phyloP scores from a whole-genome alignment of 2,113 vertebrate species.

The Oostethus manadensis region DNA sequence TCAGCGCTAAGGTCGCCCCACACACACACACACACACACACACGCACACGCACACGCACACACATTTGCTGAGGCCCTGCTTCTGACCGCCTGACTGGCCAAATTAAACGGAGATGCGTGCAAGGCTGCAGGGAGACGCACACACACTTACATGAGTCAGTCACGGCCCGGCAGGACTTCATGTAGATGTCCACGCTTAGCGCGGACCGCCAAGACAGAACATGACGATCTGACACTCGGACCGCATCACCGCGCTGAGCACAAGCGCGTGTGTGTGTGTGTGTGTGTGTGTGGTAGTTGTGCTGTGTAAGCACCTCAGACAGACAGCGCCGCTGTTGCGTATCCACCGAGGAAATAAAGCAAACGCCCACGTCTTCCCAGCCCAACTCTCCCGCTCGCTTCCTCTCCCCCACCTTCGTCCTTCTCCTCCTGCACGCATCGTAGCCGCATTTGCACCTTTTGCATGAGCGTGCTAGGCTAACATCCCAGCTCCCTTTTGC shows the following conservation, averaged over 20 bases:
- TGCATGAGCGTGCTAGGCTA: too few relatives aligned
- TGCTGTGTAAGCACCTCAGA: conserved; percentile 67
- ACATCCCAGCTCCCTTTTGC: too few relatives aligned
- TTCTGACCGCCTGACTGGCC: conserved; percentile 61
- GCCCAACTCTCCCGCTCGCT: conserved; percentile 32
- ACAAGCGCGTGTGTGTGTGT: conserved; percentile 6
- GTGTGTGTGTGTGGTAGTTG: conserved; percentile 25
- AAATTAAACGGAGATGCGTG: conserved; percentile 71
- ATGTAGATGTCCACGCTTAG: conserved; percentile 1
- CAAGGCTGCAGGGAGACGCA: conserved; percentile 35
- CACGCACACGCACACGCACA: conserved; percentile 24
- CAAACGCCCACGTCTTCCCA: conserved; percentile 61
- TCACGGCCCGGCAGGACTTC: conserved; percentile 15
- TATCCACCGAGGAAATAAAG: conserved; percentile 72
- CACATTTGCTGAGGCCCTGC: conserved; percentile 46
- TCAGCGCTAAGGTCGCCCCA: conserved; percentile 44
- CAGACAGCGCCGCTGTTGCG: conserved; percentile 63
- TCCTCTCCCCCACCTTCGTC: conserved; percentile 18
- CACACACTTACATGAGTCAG: conserved; percentile 5
- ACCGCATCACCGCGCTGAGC: background rate
- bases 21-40: conserved; percentile 31
- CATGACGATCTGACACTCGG: conserved; percentile 1
- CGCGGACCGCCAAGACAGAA: background rate
- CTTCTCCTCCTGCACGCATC: conserved; percentile 22
- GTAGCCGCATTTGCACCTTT: too few relatives aligned